Evolutionary conservation across 2,888 invertebrate genomes (phyloP), one percentile per base, ranked within the genome.

Genomic region (Baronia brevicornis): DNA sequence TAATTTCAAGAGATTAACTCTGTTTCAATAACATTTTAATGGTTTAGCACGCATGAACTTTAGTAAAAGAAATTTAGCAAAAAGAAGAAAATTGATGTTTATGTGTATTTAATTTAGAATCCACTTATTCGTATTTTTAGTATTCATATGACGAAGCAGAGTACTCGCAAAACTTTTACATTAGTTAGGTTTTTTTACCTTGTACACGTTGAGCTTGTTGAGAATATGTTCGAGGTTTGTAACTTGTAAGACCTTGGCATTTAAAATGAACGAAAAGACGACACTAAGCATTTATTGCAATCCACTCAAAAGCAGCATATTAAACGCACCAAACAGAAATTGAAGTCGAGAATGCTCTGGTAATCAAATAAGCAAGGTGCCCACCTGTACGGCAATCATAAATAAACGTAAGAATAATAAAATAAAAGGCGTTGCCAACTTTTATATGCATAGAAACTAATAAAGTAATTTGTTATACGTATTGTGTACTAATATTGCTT

Each of bases 231-330:
- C 11, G 26, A 30, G 20, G 28, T 60, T 59, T 64, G 56, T 49
- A 54, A 41, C 36, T 41, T 38, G 36, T 33, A 13, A 36, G 46
- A 43, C 74, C 73, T 74, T 77, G 75, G 60, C 74, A 73, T 77
- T 74, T 71, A 48, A 51, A 54, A 41, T 46, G 54, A 63, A 60
- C 58, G 55, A 70, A 66, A 59, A 66, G 58, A 70, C 60, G 61
- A 62, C 56, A 64, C 59, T 58, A 58, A 54, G 44, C 41, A 40
- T 45, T 48, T 47, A 43, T 35, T 44, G 43, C 41, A 40, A 39
- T 35, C 50, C 38, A 44, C 43, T 45, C 37, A 46, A 36, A 56
- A 54, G 50, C 26, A 30, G 31, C 36, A 25, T 38, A 32, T 39
- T 45, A 37, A 42, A 28, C 26, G 50, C 54, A 54, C 54, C 54